Evolutionary conservation across 2,113 vertebrate species (phyloP).

Genomic region (Cariama cristata): DNA sequence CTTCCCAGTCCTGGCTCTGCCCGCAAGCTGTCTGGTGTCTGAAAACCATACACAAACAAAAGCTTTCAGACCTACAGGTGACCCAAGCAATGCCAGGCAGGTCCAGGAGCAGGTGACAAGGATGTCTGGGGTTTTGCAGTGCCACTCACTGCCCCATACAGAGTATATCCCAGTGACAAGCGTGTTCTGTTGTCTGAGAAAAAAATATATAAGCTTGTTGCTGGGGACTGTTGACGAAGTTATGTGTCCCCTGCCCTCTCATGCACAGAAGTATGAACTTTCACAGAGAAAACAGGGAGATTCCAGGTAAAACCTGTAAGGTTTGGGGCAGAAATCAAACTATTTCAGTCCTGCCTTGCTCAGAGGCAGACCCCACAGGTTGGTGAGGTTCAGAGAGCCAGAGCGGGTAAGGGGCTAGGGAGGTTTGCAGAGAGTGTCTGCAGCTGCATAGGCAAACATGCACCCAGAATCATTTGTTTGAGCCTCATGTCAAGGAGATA

Average conservation of each 20-base stretch:
- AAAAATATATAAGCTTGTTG: background rate
- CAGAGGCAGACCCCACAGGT: rapidly evolving
- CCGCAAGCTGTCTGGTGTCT: background rate
- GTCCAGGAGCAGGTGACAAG: background rate
- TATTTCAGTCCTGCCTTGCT: background rate
- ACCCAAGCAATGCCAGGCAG: background rate
- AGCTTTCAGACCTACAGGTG: background rate
- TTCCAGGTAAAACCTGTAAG: background rate
- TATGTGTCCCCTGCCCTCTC: background rate
- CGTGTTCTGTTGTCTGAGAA: background rate
- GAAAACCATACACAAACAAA: background rate
- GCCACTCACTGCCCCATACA: background rate
- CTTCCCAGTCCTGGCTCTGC: background rate
- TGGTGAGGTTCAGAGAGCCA: background rate
- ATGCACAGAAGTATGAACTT: background rate
- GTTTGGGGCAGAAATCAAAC: background rate
- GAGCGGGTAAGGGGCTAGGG: background rate
- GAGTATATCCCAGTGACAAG: background rate
- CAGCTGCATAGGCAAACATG: background rate
- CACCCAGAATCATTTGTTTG: background rate
- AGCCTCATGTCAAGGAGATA: background rate
- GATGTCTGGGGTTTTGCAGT: background rate
- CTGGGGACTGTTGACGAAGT: background rate
- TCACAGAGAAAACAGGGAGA: background rate
- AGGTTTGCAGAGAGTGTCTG: background rate